Evolutionary conservation across 1,140 invertebrate species (phyloP), one percentile per base, ranked within the genome.

Genomic region (Apis cerana): DNA sequence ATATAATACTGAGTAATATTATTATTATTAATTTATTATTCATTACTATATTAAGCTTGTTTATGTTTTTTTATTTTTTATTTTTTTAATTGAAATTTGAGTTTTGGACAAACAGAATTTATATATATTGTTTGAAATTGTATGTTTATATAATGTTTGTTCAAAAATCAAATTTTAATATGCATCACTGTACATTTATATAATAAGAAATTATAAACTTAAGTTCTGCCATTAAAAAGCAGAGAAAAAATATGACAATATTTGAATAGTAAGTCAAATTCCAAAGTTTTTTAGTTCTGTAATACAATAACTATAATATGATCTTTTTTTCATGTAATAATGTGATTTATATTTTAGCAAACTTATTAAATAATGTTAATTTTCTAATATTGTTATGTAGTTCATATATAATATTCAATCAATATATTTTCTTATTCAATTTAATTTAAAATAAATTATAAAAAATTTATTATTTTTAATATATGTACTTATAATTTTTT

Each of bases 401-500:
- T 56, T 21, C 50, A 64, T 21, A 8, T 64, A 11, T 75, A 54
- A 80, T 65, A 82, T 82, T 23, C 23, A 54, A 76, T 27, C 56
- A 54, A 65, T 11, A 48, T 10, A 48, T 61, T 56, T 62, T 58
- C 64, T 43, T 61, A 48, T 43, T 81, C 8, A 12, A 50, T 62
- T 58, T 70, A 62, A 64, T 48, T 64, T 3, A 17, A 65, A 43
- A 65, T 48, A 69, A 72, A 15, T 67, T 59, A 21, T 52, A 33
- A 61, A 80, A 84, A 52, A 43, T 54, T 80, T 48, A 21, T 71
- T 83, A 19, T 1, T 11, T 17, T 74, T 48, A 81, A 82, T 75
- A 48, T 84, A 82, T 79, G 75, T 87, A 87, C 85, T 88, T 88
- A 84, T 84, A 76, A 75, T 76, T 84, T 75, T 75, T 69, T 48